phyloP scores from a whole-genome alignment of 2,113 vertebrate genomes.

The Thalassarche chlororhynchos region DNA sequence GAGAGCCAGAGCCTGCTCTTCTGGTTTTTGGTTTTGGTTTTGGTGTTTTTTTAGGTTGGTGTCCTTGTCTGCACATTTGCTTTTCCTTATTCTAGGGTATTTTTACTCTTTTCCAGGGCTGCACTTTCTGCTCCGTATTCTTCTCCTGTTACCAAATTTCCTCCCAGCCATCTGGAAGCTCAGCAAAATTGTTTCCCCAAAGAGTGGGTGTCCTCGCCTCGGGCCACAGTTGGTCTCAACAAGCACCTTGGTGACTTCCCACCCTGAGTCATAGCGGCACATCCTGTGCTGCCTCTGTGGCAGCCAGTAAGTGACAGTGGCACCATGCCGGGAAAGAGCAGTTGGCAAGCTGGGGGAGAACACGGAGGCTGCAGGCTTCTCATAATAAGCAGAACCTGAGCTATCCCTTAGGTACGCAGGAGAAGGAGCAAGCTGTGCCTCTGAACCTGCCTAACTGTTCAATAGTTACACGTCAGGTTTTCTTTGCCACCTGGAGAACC shows the following conservation, averaged over 20 bases:
- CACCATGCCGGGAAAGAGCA: neutral
- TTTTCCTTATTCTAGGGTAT: neutral
- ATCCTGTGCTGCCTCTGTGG: neutral
- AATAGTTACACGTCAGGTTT: accelerated
- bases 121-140: neutral
- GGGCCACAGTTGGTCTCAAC: neutral
- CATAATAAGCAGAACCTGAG: neutral
- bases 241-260: neutral
- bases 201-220: neutral
- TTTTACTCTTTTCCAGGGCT: neutral
- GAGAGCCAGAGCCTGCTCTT: neutral
- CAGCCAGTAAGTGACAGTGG: neutral
- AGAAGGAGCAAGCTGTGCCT: neutral
- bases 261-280: neutral
- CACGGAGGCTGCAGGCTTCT: neutral
- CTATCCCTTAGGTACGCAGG: neutral
- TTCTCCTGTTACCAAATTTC: neutral
- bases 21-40: neutral
- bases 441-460: neutral
- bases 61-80: neutral
- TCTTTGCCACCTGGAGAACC: neutral
- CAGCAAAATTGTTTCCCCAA: neutral
- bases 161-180: neutral
- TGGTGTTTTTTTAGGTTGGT: neutral
- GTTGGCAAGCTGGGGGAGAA: neutral